These are phyloP conservation scores for Ferdinandea cuprea DNA, from an alignment of 2,888 invertebrate genomes.

Conservation along the genomic window DNA sequence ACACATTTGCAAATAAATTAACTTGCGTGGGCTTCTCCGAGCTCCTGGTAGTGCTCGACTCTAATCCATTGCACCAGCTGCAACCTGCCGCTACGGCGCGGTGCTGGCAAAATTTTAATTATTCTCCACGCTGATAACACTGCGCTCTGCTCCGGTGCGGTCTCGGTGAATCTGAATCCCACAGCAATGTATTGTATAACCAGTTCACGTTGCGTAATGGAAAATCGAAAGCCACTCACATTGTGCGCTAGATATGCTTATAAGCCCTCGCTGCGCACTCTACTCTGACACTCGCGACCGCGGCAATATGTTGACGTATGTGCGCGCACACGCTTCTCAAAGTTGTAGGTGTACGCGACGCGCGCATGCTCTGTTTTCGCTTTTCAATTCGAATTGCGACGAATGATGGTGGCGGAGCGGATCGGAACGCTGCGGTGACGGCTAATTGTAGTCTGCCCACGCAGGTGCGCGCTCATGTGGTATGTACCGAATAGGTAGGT, in stretches of 20 bases:
- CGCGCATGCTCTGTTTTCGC: constrained; percentile 43
- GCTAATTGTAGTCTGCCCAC: constrained; percentile 68
- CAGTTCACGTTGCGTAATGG: constrained; percentile 71
- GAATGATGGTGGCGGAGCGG: too few relatives aligned
- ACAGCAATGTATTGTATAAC: constrained; percentile 59
- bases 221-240: constrained; percentile 63
- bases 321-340: constrained; percentile 38
- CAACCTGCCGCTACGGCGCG: not conserved
- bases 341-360: constrained; percentile 43
- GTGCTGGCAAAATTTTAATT: constrained; percentile 61
- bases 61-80: constrained; percentile 38
- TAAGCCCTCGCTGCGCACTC: constrained; percentile 7
- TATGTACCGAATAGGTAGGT: not conserved
- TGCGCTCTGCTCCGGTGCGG: not conserved
- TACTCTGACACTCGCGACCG: constrained; percentile 17
- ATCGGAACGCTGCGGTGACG: too few relatives aligned
- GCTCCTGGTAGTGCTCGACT: not conserved
- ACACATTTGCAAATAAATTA: not conserved
- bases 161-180: not conserved
- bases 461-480: constrained; percentile 56
- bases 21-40: constrained; percentile 54
- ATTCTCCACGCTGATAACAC: constrained; percentile 54
- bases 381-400: constrained; percentile 43
- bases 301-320: constrained; percentile 30
- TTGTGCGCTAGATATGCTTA: constrained; percentile 34